A percentile compares a stretch with the other conserved stretches of the same genome.
phyloP scores from a whole-genome alignment of 2,888 invertebrate species.

The Xestia ashworthii region DNA sequence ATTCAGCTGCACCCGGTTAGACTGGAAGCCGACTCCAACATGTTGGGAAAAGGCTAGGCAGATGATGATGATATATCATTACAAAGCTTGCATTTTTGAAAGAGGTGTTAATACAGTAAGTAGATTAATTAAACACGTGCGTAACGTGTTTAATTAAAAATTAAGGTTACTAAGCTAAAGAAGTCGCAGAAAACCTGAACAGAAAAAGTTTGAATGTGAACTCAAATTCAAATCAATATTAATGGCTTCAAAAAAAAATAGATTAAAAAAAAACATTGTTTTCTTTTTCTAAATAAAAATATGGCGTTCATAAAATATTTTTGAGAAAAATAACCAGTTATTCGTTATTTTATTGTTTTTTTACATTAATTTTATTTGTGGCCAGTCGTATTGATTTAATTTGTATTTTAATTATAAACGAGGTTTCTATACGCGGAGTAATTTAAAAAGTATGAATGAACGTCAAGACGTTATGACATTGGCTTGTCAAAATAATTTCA shows the following conservation, averaged over 20 bases:
- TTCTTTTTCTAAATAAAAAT: too few relatives aligned
- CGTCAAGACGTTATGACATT: conserved; percentile 26
- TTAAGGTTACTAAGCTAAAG: not conserved
- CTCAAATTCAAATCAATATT: not conserved
- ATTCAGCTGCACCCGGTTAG: too few relatives aligned
- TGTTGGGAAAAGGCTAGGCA: too few relatives aligned
- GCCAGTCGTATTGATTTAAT: not conserved
- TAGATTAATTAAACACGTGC: not conserved
- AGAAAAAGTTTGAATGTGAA: not conserved
- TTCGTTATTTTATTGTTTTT: not conserved
- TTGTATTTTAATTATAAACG: not conserved
- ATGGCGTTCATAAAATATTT: too few relatives aligned
- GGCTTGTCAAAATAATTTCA: conserved; percentile 43
- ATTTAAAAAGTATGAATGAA: not conserved
- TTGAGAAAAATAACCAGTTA: too few relatives aligned
- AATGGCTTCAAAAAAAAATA: too few relatives aligned
- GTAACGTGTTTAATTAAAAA: too few relatives aligned
- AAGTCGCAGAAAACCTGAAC: not conserved
- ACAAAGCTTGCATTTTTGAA: not conserved
- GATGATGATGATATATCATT: too few relatives aligned
- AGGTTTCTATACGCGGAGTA: not conserved
- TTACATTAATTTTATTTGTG: not conserved
- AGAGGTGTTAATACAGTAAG: too few relatives aligned
- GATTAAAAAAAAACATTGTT: too few relatives aligned
- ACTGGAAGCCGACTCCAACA: too few relatives aligned